These are phyloP conservation scores for Platycheirus albimanus DNA, from an alignment of 2,888 invertebrate species.

Conservation along the genomic window DNA sequence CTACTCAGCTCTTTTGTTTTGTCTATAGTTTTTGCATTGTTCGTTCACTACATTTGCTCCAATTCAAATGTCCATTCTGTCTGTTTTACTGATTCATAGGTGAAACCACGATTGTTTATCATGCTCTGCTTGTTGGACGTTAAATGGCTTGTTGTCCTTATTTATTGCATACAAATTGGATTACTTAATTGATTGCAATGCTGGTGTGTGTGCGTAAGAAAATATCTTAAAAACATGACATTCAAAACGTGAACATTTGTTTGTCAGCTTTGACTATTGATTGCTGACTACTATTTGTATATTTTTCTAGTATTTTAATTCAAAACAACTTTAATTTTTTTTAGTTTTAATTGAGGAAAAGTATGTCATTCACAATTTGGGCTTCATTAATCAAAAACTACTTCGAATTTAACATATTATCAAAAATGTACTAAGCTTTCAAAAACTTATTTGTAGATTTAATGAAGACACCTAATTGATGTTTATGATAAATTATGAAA, in stretches of 20 bases:
- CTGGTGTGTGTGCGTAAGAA: neutral
- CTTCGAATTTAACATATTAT: too few species aligned
- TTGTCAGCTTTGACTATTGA: neutral
- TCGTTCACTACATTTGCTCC: neutral
- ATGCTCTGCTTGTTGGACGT: neutral
- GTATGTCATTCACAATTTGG: too few species aligned
- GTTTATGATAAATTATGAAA: too few species aligned
- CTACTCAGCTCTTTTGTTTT: slow-evolving; percentile 14
- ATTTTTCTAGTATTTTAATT: neutral
- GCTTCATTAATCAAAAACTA: too few species aligned
- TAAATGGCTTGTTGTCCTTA: slow-evolving; percentile 4
- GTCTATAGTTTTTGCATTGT: neutral
- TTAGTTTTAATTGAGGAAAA: too few species aligned
- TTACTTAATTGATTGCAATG: slow-evolving; percentile 4
- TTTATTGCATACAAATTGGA: slow-evolving; percentile 4
- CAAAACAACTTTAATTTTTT: too few species aligned
- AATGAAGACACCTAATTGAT: too few species aligned
- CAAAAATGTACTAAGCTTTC: too few species aligned
- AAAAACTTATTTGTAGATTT: too few species aligned
- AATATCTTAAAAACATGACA: neutral
- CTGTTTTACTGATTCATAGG: slow-evolving; percentile 5
- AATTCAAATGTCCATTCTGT: slow-evolving; percentile 3
- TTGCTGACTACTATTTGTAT: neutral
- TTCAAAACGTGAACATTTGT: neutral
- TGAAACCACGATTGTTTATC: slow-evolving; percentile 5